Conservation (phyloP, 2,888 invertebrate genomes). For the Hololepta plana region DNA sequence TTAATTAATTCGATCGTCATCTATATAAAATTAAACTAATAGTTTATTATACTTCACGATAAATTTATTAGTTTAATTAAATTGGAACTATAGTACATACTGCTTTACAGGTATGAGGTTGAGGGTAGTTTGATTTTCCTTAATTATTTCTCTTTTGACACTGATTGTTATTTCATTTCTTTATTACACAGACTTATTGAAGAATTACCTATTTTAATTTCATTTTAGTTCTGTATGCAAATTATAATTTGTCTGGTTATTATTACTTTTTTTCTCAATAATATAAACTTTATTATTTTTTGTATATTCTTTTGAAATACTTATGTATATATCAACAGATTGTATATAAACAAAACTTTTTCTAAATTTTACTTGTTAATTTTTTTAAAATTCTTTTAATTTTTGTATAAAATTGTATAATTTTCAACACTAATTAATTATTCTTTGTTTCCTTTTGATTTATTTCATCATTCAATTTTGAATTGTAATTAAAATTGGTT, state of each 20-base stretch:
- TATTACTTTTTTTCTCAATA: not conserved
- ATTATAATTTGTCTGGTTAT: constrained; percentile 5
- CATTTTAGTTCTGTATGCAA: constrained; percentile 7
- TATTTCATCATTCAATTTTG: too few relatives aligned
- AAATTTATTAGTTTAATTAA: constrained; percentile 15
- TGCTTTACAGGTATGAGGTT: constrained; percentile 17
- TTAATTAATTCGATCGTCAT: constrained; percentile 2
- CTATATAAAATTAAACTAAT: too few relatives aligned
- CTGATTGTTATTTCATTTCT: constrained; percentile 20
- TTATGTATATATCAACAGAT: constrained; percentile 6
- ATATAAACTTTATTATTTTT: not conserved
- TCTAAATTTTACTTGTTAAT: constrained; percentile 6
- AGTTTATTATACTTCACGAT: constrained; percentile 13
- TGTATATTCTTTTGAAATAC: constrained; percentile 1
- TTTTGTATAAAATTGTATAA: constrained; percentile 20
- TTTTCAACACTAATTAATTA: constrained; percentile 15
- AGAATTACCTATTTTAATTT: constrained; percentile 12
- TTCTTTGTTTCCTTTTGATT: too few relatives aligned
- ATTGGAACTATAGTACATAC: constrained; percentile 20
- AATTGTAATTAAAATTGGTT: too few relatives aligned
- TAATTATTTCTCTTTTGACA: constrained; percentile 14
- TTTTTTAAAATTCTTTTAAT: constrained; percentile 12
- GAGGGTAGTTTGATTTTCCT: constrained; percentile 18
- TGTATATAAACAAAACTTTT: constrained; percentile 4
- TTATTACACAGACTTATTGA: constrained; percentile 18